Conservation (phyloP, 35 echinoderm and acorn worm genomes). For the Heliocidaris tuberculata region DNA sequence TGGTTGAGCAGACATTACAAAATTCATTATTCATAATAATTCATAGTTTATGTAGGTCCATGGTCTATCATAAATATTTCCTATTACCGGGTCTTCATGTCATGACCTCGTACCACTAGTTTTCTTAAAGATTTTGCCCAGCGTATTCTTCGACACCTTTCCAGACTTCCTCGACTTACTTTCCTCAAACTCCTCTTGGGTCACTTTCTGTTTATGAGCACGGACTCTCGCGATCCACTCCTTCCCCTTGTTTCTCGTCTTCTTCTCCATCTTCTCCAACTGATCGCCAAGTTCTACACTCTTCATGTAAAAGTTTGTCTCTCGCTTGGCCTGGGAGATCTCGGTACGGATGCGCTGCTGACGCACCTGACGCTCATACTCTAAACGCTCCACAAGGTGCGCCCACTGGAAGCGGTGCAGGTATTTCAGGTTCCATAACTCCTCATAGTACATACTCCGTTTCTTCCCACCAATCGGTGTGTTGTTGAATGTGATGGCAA, state of each 20-base stretch:
- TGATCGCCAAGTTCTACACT: slow-evolving; percentile 74
- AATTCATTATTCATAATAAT: neutral
- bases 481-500: slow-evolving; percentile 89
- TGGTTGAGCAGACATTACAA: neutral
- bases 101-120: neutral
- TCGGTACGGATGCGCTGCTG: slow-evolving; percentile 85
- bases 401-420: slow-evolving; percentile 90
- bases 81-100: neutral
- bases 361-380: slow-evolving; percentile 85
- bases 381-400: slow-evolving; percentile 76
- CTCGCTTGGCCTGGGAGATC: slow-evolving; percentile 76
- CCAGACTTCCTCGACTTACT: slow-evolving; percentile 44
- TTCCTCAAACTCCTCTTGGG: slow-evolving; percentile 48
- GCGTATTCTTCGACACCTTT: slow-evolving; percentile 56
- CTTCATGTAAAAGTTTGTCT: slow-evolving; percentile 81
- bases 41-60: neutral
- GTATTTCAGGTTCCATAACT: slow-evolving; percentile 95
- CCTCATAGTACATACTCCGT: slow-evolving; percentile 80
- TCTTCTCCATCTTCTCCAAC: slow-evolving; percentile 71
- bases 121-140: slow-evolving; percentile 78
- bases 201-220: slow-evolving; percentile 71
- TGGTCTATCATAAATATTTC: neutral
- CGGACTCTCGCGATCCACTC: slow-evolving; percentile 60
- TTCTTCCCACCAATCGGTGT: slow-evolving; percentile 76
- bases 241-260: slow-evolving; percentile 78